These are phyloP conservation scores for Acronicta alni DNA, from an alignment of 2,888 invertebrate genomes.

Conservation along the genomic window DNA sequence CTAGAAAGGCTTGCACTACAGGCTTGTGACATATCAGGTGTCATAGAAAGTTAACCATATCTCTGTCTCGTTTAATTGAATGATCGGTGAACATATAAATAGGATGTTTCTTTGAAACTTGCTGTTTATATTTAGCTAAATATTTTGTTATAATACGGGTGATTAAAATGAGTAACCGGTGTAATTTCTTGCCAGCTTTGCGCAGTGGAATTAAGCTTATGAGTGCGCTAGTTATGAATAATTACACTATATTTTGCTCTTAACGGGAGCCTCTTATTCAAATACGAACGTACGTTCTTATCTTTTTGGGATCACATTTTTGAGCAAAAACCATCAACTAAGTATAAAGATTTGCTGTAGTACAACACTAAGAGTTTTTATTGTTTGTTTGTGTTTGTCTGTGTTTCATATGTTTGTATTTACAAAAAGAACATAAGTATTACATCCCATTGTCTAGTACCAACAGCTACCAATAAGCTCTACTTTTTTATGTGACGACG, in stretches of 20 bases:
- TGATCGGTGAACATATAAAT: conserved; percentile 16
- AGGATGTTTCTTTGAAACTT: conserved; percentile 5
- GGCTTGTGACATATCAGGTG: conserved; percentile 12
- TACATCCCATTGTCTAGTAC: too few species aligned
- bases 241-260: conserved; percentile 39
- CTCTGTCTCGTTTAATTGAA: conserved; percentile 27
- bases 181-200: conserved; percentile 45
- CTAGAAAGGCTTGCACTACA: not conserved
- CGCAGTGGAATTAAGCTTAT: conserved; percentile 41
- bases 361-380: too few species aligned
- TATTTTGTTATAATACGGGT: conserved; percentile 28
- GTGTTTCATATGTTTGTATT: too few species aligned
- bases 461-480: too few species aligned
- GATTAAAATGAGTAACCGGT: conserved; percentile 40
- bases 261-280: conserved; percentile 18
- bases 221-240: conserved; percentile 43
- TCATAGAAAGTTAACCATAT: conserved; percentile 6
- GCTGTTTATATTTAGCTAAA: conserved; percentile 11
- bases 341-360: too few species aligned
- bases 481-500: too few species aligned
- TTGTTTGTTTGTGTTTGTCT: not conserved
- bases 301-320: not conserved
- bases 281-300: conserved; percentile 3
- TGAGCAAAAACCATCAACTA: too few species aligned
- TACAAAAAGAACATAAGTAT: too few species aligned